Evolutionary conservation across 2,113 vertebrate genomes (phyloP).

Genomic region (Syngnathus floridae): DNA sequence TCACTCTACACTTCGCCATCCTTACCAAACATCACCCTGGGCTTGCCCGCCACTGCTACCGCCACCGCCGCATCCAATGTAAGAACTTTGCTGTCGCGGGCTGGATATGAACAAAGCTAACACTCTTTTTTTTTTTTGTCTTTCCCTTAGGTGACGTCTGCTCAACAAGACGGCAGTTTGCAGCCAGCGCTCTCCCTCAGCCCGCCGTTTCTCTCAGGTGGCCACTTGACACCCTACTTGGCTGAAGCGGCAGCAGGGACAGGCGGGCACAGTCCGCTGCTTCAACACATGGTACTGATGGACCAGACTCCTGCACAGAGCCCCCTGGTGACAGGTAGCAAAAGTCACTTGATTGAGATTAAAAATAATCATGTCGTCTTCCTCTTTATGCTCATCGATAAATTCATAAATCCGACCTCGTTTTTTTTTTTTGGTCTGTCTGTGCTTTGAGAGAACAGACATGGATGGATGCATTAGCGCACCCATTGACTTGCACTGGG

Average conservation of each 20-base stretch:
- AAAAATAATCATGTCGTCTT: slow-evolving; percentile 10
- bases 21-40: slow-evolving; percentile 91
- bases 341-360: not conserved
- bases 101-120: not conserved
- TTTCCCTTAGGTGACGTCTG: slow-evolving; percentile 70
- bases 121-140: not conserved
- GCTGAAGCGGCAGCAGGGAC: slow-evolving; percentile 58
- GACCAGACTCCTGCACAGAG: slow-evolving; percentile 82
- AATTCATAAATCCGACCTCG: slow-evolving; percentile 57
- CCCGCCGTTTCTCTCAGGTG: slow-evolving; percentile 76
- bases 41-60: slow-evolving; percentile 80
- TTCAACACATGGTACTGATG: slow-evolving; percentile 91
- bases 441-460: slow-evolving; percentile 27
- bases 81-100: slow-evolving; percentile 15
- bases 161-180: slow-evolving; percentile 78
- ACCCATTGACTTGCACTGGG: slow-evolving; percentile 23
- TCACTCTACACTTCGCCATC: slow-evolving; percentile 91
- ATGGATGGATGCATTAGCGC: slow-evolving; percentile 47
- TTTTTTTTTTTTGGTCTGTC: slow-evolving; percentile 49
- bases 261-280: slow-evolving; percentile 78
- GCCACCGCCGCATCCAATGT: slow-evolving; percentile 63
- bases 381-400: slow-evolving; percentile 33
- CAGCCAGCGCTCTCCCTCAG: slow-evolving; percentile 80
- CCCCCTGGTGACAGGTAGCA: slow-evolving; percentile 82
- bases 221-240: slow-evolving; percentile 82